A percentile compares a stretch with the other conserved stretches of the same genome.
Conservation (phyloP, 2,888 invertebrate genomes). For the Teleogryllus oceanicus region DNA sequence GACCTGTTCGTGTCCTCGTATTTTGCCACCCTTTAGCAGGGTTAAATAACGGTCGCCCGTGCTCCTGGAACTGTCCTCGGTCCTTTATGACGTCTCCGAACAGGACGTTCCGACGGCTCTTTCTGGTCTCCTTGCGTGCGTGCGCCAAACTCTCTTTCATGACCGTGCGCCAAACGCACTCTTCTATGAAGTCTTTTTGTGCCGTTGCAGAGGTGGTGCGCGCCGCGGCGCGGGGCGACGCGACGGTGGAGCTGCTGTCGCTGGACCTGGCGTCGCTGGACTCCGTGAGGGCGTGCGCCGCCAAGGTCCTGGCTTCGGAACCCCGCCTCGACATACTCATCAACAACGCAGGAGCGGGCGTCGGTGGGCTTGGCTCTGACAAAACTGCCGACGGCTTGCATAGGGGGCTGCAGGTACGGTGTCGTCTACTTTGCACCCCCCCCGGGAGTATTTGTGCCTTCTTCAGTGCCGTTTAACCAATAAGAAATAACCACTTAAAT, state of each 20-base stretch:
- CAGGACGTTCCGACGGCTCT: no score
- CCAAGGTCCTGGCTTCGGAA: slow-evolving; percentile 55
- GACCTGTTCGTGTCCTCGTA: no score
- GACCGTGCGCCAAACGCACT: no score
- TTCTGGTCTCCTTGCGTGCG: no score
- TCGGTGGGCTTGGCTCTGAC: slow-evolving; percentile 46
- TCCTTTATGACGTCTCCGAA: no score
- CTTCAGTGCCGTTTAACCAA: no score
- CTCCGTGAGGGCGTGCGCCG: slow-evolving; percentile 61
- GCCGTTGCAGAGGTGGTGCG: slow-evolving; percentile 45
- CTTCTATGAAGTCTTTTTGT: slow-evolving; percentile 50
- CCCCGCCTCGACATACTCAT: slow-evolving; percentile 60
- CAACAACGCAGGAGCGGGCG: slow-evolving; percentile 61
- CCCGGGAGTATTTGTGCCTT: no score
- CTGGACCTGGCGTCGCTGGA: slow-evolving; percentile 56
- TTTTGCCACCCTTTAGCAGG: no score
- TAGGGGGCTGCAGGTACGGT: slow-evolving; percentile 60
- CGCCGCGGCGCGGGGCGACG: slow-evolving; percentile 41
- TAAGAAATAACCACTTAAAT: no score
- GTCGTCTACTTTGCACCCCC: neutral
- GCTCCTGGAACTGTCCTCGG: no score
- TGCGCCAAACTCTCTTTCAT: no score
- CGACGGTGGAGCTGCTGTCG: slow-evolving; percentile 47
- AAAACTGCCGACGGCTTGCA: slow-evolving; percentile 63
- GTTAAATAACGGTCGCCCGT: no score